These are phyloP conservation scores for Notoglanidium macrostoma DNA, from an alignment of 2,797 vertebrate genomes.

Conservation along the genomic window DNA sequence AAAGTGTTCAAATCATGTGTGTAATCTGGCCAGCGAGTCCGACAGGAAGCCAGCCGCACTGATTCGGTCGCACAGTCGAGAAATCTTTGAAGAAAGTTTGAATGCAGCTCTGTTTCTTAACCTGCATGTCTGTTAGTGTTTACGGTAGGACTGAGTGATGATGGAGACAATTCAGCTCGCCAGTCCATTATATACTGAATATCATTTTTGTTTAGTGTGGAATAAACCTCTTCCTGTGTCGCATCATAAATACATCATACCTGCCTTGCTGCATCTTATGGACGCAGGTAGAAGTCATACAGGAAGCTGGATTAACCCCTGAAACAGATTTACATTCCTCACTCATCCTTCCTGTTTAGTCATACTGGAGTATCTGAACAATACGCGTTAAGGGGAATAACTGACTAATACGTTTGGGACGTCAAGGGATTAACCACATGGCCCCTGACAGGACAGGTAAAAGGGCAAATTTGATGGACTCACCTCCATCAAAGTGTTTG, in stretches of 20 bases:
- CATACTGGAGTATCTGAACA: neutral
- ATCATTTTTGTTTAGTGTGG: neutral
- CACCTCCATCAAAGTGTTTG: neutral
- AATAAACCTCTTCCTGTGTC: neutral
- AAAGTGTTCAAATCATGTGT: neutral
- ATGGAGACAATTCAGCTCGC: neutral
- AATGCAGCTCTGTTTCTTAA: neutral
- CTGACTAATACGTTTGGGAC: neutral
- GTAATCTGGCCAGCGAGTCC: neutral
- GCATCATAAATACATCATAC: neutral
- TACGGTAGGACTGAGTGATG: neutral
- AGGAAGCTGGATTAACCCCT: neutral
- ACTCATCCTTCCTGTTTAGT: neutral
- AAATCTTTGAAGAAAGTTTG: neutral
- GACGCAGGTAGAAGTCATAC: neutral
- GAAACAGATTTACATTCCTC: neutral
- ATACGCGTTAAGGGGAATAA: neutral
- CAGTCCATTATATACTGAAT: neutral
- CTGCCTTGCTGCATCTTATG: neutral
- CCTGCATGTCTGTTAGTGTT: conserved; percentile 34
- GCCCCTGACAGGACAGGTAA: neutral
- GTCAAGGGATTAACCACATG: conserved; percentile 1
- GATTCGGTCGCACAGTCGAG: neutral
- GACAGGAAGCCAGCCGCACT: neutral
- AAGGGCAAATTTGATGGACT: neutral